Percentiles rank a stretch among this genome's conserved stretches.
Evolutionary conservation across 2,113 vertebrate genomes (phyloP).

Genomic region (Callorhinus ursinus): DNA sequence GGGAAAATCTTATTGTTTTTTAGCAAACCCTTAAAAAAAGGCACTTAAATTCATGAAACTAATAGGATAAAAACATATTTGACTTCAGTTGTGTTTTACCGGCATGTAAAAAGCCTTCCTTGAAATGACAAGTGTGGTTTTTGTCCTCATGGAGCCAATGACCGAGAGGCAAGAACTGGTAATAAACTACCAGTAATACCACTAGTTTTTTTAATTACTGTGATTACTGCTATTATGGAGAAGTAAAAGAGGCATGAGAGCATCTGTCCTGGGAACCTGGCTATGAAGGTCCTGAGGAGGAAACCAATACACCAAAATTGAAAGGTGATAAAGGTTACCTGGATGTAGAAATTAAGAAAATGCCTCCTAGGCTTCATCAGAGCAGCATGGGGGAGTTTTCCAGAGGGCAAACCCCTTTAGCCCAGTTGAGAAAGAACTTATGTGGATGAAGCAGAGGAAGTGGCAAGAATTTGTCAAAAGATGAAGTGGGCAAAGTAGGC

Average conservation of each 20-base stretch:
- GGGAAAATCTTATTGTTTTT: neutral
- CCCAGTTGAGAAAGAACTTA: neutral
- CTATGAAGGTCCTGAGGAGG: neutral
- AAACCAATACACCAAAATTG: neutral
- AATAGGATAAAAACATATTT: neutral
- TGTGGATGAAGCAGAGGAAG: neutral
- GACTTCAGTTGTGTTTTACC: neutral
- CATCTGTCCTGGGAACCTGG: neutral
- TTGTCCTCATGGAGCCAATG: neutral
- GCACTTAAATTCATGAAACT: neutral
- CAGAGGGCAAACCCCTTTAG: neutral
- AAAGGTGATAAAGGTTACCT: neutral
- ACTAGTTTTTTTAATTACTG: neutral
- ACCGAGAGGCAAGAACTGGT: neutral
- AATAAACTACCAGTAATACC: neutral
- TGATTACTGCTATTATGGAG: neutral
- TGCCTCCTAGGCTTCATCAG: neutral
- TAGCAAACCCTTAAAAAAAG: neutral
- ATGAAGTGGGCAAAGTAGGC: neutral
- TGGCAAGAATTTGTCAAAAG: neutral
- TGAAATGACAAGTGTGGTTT: neutral
- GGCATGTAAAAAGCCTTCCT: neutral
- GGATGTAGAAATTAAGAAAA: neutral
- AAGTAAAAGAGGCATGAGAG: neutral
- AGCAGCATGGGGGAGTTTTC: neutral